Percentiles rank a stretch among this genome's conserved stretches.
phyloP scores from a whole-genome alignment of 2,797 vertebrate genomes.

The Gallinago solitaria region DNA sequence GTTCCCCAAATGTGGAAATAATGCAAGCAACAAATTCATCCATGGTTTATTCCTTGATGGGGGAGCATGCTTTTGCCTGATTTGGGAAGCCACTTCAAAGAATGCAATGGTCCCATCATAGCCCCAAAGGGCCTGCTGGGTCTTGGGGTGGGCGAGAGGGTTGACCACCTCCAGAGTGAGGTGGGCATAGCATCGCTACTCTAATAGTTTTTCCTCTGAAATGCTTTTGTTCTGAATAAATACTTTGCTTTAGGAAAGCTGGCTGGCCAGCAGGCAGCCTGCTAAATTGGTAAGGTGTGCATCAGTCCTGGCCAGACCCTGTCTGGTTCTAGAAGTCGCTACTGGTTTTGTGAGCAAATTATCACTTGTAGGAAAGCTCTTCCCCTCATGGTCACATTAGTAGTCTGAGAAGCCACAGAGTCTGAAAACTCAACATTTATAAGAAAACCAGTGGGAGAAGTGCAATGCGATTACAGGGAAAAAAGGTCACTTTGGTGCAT shows the following conservation, averaged over 20 bases:
- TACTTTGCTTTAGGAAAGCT: not conserved
- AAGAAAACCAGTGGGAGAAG: not conserved
- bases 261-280: not conserved
- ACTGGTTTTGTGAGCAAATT: not conserved
- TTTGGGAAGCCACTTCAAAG: not conserved
- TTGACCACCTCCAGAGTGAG: rapidly evolving
- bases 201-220: not conserved
- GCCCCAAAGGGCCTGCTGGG: not conserved
- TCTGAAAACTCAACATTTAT: not conserved
- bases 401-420: not conserved
- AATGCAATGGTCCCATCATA: not conserved
- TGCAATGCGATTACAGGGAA: not conserved
- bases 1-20: not conserved
- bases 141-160: not conserved
- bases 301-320: not conserved
- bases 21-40: not conserved
- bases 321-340: rapidly evolving
- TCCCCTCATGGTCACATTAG: not conserved
- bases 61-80: not conserved
- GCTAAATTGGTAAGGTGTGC: not conserved
- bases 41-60: not conserved
- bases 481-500: not conserved
- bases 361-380: rapidly evolving
- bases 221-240: not conserved
- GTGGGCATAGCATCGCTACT: rapidly evolving